Evolutionary conservation across 2,888 invertebrate genomes (phyloP).

Genomic region (Priocnemis perturbator): DNA sequence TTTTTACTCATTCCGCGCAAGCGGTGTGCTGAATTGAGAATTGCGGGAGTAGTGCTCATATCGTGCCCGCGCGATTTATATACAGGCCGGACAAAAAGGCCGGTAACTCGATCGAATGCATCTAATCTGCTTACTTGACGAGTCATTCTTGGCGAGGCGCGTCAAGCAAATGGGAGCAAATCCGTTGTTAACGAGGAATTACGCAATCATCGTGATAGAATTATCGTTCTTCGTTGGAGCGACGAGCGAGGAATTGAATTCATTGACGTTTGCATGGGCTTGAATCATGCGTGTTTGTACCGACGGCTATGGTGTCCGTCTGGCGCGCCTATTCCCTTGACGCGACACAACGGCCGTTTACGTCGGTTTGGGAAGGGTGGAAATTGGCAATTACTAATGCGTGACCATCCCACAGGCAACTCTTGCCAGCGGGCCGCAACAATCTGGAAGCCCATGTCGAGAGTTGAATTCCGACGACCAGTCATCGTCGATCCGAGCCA

Average conservation of each 20-base stretch:
- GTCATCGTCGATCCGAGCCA: conserved; percentile 16
- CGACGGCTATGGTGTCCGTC: conserved; percentile 41
- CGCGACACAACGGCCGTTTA: conserved; percentile 50
- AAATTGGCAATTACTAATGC: conserved; percentile 61
- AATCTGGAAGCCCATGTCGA: conserved; percentile 30
- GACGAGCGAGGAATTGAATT: conserved; percentile 54
- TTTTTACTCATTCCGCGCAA: too few relatives aligned
- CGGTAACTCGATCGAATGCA: too few relatives aligned
- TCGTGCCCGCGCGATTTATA: too few relatives aligned
- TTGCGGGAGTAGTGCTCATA: too few relatives aligned
- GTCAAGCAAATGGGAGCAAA: conserved; percentile 5
- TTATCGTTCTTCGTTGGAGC: conserved; percentile 38
- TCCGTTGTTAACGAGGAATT: conserved; percentile 11
- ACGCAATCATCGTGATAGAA: conserved; percentile 18
- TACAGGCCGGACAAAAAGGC: too few relatives aligned
- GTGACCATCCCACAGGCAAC: conserved; percentile 50
- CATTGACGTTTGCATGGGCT: conserved; percentile 37
- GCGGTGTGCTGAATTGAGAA: too few relatives aligned
- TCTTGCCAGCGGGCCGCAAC: conserved; percentile 39
- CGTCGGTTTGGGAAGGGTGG: conserved; percentile 46
- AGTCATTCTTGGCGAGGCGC: too few relatives aligned
- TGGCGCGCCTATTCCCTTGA: conserved; percentile 50
- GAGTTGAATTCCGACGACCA: conserved; percentile 29
- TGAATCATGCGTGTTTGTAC: conserved; percentile 48
- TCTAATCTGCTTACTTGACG: too few relatives aligned